Evolutionary conservation across 2,888 invertebrate genomes (phyloP).

Genomic region (Agriopis aurantiaria): DNA sequence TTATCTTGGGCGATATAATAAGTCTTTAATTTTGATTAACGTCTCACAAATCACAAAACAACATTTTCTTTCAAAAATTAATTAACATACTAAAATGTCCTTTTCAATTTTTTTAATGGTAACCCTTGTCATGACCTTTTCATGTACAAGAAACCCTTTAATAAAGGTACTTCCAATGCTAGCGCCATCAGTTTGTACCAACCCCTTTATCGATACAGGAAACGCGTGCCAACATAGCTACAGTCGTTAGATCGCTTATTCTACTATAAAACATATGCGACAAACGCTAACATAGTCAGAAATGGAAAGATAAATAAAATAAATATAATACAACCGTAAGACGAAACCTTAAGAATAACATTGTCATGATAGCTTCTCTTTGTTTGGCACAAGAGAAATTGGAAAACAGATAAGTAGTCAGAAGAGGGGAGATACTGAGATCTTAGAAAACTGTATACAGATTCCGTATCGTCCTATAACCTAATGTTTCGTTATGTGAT

Average conservation of each 20-base stretch:
- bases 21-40: no score
- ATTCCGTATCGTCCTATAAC: slow-evolving; percentile 64
- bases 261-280: slow-evolving; percentile 45
- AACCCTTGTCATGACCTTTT: no score
- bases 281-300: slow-evolving; percentile 44
- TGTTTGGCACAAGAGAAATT: slow-evolving; percentile 77
- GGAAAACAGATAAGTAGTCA: slow-evolving; percentile 58
- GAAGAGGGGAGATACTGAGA: slow-evolving; percentile 73
- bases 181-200: no score
- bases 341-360: slow-evolving; percentile 56
- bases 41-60: no score
- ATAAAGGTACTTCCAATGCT: no score
- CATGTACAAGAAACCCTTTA: no score
- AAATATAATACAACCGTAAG: slow-evolving; percentile 71
- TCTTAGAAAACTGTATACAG: slow-evolving; percentile 81
- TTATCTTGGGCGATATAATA: no score
- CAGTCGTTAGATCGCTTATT: slow-evolving; percentile 25
- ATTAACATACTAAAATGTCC: no score
- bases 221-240: neutral
- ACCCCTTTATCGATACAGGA: no score
- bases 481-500: slow-evolving; percentile 48
- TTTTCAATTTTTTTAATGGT: no score
- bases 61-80: no score
- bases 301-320: slow-evolving; percentile 67
- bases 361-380: slow-evolving; percentile 77